phyloP scores from a whole-genome alignment of 2,888 invertebrate genomes.

The Lepidocyrtinus sp. region DNA sequence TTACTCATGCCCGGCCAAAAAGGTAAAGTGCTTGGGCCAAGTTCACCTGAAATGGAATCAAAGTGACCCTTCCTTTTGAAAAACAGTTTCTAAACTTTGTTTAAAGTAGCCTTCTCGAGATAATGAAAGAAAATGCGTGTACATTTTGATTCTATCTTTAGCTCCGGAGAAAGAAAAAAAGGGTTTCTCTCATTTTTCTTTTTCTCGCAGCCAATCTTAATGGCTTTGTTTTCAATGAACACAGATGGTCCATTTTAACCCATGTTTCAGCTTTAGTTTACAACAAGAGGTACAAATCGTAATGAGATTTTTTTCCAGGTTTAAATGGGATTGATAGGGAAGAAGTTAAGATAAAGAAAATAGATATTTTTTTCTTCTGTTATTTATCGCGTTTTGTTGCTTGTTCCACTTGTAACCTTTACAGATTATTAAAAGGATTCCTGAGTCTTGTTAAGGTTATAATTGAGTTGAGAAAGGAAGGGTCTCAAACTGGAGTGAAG shows the following conservation, averaged over 20 bases:
- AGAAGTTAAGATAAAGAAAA: background rate
- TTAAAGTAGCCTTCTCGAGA: background rate
- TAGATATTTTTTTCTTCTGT: constrained; percentile 9
- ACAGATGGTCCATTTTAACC: constrained; percentile 13
- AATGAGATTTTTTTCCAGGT: constrained; percentile 46
- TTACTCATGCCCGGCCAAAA: background rate
- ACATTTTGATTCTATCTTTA: background rate
- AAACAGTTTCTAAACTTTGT: background rate
- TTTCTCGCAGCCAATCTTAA: background rate
- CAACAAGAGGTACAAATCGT: constrained; percentile 50
- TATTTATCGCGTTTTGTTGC: constrained; percentile 34
- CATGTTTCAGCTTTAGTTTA: constrained; percentile 25
- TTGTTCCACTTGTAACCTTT: constrained; percentile 32
- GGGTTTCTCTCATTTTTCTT: background rate
- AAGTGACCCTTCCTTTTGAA: background rate
- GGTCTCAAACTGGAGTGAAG: constrained; percentile 3
- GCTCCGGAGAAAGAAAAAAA: background rate
- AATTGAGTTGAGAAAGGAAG: constrained; percentile 22
- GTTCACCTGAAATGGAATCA: background rate
- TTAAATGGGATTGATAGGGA: background rate
- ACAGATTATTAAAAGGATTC: constrained; percentile 50
- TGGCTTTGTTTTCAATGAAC: background rate
- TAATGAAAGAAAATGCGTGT: background rate
- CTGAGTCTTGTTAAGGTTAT: constrained; percentile 37
- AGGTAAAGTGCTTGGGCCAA: background rate